These are phyloP conservation scores for Craseonycteris thonglongyai DNA, from an alignment of 2,113 vertebrate genomes.

Conservation along the genomic window DNA sequence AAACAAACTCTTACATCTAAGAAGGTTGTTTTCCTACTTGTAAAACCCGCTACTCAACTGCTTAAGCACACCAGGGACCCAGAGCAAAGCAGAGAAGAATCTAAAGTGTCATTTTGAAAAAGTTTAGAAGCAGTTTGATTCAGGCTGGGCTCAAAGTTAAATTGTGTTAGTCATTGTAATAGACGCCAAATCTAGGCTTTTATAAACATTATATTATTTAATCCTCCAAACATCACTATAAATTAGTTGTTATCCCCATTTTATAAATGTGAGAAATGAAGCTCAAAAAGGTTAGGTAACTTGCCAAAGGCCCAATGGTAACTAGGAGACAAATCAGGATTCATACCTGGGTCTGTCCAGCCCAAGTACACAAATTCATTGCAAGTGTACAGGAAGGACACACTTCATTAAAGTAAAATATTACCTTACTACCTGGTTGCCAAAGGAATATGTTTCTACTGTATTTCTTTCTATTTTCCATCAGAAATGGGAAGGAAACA, in stretches of 20 bases:
- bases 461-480: neutral
- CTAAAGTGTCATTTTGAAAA: neutral
- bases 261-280: conserved; percentile 21
- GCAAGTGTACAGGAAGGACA: neutral
- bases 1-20: neutral
- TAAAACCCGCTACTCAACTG: neutral
- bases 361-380: too few relatives aligned
- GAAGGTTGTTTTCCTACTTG: neutral
- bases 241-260: neutral
- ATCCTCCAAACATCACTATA: neutral
- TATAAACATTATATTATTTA: neutral
- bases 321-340: neutral
- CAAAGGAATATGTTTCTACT: neutral
- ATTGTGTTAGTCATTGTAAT: neutral
- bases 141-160: neutral
- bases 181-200: neutral
- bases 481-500: neutral
- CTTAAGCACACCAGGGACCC: neutral
- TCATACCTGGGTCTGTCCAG: neutral
- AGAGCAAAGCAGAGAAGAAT: neutral
- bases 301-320: too few relatives aligned
- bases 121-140: neutral
- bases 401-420: too few relatives aligned
- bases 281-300: neutral
- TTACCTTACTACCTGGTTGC: neutral